These are phyloP conservation scores for Xestia c-nigrum DNA, from an alignment of 2,888 invertebrate genomes.

Conservation along the genomic window DNA sequence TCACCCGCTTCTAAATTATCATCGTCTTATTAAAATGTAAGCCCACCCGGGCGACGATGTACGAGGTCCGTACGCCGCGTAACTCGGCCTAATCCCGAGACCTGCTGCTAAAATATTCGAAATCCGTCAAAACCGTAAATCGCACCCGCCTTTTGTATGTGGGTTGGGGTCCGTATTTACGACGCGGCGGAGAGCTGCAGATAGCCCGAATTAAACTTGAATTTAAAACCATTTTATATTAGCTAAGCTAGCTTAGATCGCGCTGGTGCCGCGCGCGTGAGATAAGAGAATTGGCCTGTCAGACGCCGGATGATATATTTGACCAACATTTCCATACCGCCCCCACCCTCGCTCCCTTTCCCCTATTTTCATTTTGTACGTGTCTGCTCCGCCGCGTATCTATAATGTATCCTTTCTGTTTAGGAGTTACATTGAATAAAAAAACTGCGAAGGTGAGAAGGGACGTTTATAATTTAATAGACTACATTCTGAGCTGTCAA, in stretches of 20 bases:
- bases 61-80: conserved; percentile 72
- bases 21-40: conserved; percentile 80
- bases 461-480: conserved; percentile 85
- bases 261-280: conserved; percentile 91
- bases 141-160: conserved; percentile 86
- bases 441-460: conserved; percentile 83
- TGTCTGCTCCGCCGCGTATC: conserved; percentile 88
- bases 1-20: conserved; percentile 74
- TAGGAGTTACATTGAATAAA: conserved; percentile 87
- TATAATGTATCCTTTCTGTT: conserved; percentile 89
- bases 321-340: conserved; percentile 96
- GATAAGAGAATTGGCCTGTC: conserved; percentile 98
- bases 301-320: conserved; percentile 97
- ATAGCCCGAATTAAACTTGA: conserved; percentile 90
- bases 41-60: conserved; percentile 68
- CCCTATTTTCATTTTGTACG: conserved; percentile 91
- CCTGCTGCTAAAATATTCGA: conserved; percentile 85
- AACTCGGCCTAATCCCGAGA: conserved; percentile 80
- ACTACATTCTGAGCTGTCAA: conserved; percentile 82
- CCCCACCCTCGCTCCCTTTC: conserved; percentile 80
- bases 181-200: conserved; percentile 84
- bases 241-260: conserved; percentile 91
- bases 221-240: conserved; percentile 91
- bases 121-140: conserved; percentile 90
- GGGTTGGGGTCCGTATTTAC: conserved; percentile 83